Conservation (phyloP, 2,113 vertebrate genomes). For the Melanerpes formicivorus region DNA sequence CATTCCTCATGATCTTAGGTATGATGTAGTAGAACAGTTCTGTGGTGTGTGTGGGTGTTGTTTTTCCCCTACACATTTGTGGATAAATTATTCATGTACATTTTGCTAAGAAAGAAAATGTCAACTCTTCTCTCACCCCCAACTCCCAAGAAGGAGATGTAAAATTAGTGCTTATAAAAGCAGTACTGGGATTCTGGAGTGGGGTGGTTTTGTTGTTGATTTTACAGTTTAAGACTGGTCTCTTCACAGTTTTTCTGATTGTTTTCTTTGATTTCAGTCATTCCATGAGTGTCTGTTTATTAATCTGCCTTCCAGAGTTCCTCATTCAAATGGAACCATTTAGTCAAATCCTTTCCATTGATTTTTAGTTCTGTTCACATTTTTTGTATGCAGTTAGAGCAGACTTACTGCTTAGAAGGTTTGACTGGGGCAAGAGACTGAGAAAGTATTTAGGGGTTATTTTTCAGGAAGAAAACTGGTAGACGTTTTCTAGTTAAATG, state of each 20-base stretch:
- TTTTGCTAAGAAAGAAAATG: background rate
- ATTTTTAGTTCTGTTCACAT: background rate
- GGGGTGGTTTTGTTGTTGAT: background rate
- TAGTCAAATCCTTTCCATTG: background rate
- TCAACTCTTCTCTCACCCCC: rapidly evolving
- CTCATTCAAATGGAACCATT: background rate
- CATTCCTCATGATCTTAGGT: background rate
- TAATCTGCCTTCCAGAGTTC: background rate
- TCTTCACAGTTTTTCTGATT: background rate
- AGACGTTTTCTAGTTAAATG: background rate
- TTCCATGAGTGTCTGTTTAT: background rate
- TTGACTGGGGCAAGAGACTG: background rate
- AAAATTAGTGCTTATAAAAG: background rate
- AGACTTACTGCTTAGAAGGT: background rate
- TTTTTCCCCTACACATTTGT: background rate
- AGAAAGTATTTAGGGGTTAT: background rate
- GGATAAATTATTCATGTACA: background rate
- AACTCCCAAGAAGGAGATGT: background rate
- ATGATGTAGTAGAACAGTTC: background rate
- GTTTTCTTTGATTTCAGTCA: background rate
- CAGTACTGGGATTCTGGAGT: background rate
- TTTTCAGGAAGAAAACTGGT: background rate
- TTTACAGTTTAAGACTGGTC: background rate
- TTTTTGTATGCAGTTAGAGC: background rate
- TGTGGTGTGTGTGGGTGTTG: background rate